Base-by-base conservation (phyloP, 2,888 invertebrate genomes). In the Eilema caniola region DNA sequence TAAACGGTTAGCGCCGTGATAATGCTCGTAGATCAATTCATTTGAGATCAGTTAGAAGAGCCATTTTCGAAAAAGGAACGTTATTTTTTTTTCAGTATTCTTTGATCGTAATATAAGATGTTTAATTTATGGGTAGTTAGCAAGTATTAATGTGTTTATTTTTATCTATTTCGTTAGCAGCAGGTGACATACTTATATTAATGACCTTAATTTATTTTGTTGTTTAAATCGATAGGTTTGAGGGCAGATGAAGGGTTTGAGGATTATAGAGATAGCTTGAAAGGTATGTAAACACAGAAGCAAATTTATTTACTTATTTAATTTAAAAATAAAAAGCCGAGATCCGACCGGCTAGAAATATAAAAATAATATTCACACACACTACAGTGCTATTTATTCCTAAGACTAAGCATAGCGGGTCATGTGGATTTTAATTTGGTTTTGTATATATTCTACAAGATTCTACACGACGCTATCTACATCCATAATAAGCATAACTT, bases 1-100 rank as follows among this genome's bases (percentile, higher is more conserved):
- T 63, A 56, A 31, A 61, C 61, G 65, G 67, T 65, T 64, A 71
- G 64, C 66, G 71, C 70, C 68, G 33, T 59, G 62, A 64, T 75
- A 75, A 68, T 64, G 16, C n/a, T 33, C 25, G 23, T 41, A 11
- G 31, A 28, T 33, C 47, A 67, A 69, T 79, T 78, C 70, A 62
- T 70, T 24, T 24, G 33, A 66, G 64, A 56, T 65, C 31, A 62
- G 31, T 24, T 33, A 57, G 56, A 65, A 56, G 14, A 33, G 47
- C 23, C 41, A 62, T 70, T 70, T 62, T 62, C 57, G 20, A 62
- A 25, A 47, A 14, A 66, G 53, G 28, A 25, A 37, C 11, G 24
- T 23, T 62, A 37, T 62, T 57, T 66, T 61, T 66, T 61, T 41
- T 24, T 28, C 23, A 3, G 59, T 64, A 4, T 5, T 56, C 16